Evolutionary conservation across 2,113 vertebrate species (phyloP).

Genomic region (Amblyopsis rosae): DNA sequence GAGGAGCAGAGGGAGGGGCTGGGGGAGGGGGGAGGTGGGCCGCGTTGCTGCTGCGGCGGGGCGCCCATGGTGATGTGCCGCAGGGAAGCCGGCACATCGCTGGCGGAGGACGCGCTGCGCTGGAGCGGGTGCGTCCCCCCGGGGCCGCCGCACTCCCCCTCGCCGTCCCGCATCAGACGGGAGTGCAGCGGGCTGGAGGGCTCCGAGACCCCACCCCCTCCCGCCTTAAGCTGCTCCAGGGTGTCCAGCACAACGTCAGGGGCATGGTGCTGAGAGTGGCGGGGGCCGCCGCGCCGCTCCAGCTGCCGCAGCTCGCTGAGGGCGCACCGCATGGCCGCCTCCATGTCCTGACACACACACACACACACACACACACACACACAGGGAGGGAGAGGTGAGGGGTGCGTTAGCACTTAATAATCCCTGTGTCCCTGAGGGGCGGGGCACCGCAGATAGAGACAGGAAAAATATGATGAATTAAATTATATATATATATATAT

Average conservation of each 20-base stretch:
- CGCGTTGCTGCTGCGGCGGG: slow-evolving; percentile 53
- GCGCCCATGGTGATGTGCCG: slow-evolving; percentile 79
- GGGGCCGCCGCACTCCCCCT: slow-evolving; percentile 74
- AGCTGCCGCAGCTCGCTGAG: slow-evolving; percentile 91
- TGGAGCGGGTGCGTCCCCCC: slow-evolving; percentile 82
- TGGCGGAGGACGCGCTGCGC: slow-evolving; percentile 91
- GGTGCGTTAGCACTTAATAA: background rate
- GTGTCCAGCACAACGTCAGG: slow-evolving; percentile 97
- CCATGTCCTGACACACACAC: slow-evolving; percentile 82
- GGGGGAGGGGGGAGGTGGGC: slow-evolving; percentile 67
- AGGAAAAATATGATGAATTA: too few relatives aligned
- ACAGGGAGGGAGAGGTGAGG: background rate
- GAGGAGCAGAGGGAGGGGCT: slow-evolving; percentile 68
- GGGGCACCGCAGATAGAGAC: background rate
- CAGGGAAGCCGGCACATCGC: slow-evolving; percentile 93
- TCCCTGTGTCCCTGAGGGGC: too few relatives aligned
- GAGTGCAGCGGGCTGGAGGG: slow-evolving; percentile 96
- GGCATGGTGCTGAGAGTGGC: slow-evolving; percentile 81
- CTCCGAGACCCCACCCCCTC: slow-evolving; percentile 80
- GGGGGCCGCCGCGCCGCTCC: slow-evolving; percentile 88
- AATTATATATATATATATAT: too few relatives aligned
- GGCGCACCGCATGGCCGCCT: slow-evolving; percentile 89
- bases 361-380: background rate
- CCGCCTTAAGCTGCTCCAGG: slow-evolving; percentile 90
- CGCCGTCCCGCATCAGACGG: slow-evolving; percentile 87